These are phyloP conservation scores for Ctenopoma multispine DNA, from an alignment of 2,797 vertebrate genomes.

Conservation along the genomic window DNA sequence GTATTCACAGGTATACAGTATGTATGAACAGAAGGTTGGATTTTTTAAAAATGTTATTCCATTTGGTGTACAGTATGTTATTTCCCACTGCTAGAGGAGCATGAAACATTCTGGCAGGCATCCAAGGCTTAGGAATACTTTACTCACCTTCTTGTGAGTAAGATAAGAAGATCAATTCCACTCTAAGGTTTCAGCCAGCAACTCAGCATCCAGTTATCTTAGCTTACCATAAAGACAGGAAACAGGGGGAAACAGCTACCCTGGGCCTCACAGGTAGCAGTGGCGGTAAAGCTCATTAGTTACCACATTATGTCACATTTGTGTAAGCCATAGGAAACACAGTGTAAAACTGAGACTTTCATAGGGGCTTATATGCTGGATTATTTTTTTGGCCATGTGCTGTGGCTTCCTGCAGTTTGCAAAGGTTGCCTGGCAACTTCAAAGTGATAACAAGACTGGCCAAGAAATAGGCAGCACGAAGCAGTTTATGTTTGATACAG, in stretches of 20 bases:
- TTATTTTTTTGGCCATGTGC: background rate
- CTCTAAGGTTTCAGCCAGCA: background rate
- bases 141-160: background rate
- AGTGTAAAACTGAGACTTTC: background rate
- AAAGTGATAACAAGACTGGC: background rate
- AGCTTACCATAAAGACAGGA: background rate
- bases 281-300: background rate
- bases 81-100: background rate
- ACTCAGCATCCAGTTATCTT: background rate
- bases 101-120: background rate
- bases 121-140: constrained; percentile 2
- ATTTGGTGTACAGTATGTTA: background rate
- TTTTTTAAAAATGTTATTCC: constrained; percentile 2
- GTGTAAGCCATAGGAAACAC: background rate
- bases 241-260: background rate
- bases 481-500: background rate
- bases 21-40: background rate
- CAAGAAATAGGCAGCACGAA: background rate
- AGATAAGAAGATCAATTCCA: background rate
- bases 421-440: background rate
- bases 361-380: background rate
- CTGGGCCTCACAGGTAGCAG: background rate
- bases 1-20: background rate
- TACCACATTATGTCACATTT: background rate
- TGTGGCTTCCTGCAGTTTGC: background rate